A percentile compares a stretch with the other conserved stretches of the same genome.
Evolutionary conservation across 2,888 invertebrate genomes (phyloP).

Genomic region (Dasypogon diadema): DNA sequence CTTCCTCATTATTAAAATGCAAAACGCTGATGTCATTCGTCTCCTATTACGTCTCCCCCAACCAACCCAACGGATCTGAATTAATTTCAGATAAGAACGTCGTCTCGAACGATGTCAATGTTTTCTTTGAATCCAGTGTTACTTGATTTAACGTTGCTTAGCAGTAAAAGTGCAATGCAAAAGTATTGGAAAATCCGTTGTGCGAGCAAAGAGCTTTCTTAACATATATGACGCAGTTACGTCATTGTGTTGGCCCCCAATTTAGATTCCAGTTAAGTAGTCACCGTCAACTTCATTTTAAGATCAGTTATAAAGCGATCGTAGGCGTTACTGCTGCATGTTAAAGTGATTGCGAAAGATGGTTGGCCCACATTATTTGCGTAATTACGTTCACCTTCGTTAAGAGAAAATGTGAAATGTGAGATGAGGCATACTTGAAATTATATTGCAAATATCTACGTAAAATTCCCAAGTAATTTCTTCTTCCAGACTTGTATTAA

Average conservation of each 20-base stretch:
- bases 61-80: not conserved
- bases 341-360: conserved; percentile 32
- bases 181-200: conserved; percentile 26
- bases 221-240: conserved; percentile 26
- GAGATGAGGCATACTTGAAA: conserved; percentile 10
- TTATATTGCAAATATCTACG: not conserved
- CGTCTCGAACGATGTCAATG: conserved; percentile 38
- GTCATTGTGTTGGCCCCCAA: not conserved
- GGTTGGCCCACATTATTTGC: conserved; percentile 35
- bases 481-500: not conserved
- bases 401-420: conserved; percentile 28
- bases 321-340: conserved; percentile 31
- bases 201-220: not conserved
- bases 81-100: conserved; percentile 12
- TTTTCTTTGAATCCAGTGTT: conserved; percentile 18
- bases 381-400: conserved; percentile 43
- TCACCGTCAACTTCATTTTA: not conserved
- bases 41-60: no score
- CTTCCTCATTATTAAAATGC: conserved; percentile 3
- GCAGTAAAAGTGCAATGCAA: conserved; percentile 16
- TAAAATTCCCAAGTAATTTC: not conserved
- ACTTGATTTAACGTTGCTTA: not conserved
- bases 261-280: not conserved
- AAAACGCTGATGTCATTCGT: conserved; percentile 28
- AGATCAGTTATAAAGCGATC: conserved; percentile 23